A percentile compares a stretch with the other conserved stretches of the same genome.
These are phyloP conservation scores for Drosophila aldrichi DNA, from an alignment of 2,888 invertebrate genomes.

Conservation along the genomic window DNA sequence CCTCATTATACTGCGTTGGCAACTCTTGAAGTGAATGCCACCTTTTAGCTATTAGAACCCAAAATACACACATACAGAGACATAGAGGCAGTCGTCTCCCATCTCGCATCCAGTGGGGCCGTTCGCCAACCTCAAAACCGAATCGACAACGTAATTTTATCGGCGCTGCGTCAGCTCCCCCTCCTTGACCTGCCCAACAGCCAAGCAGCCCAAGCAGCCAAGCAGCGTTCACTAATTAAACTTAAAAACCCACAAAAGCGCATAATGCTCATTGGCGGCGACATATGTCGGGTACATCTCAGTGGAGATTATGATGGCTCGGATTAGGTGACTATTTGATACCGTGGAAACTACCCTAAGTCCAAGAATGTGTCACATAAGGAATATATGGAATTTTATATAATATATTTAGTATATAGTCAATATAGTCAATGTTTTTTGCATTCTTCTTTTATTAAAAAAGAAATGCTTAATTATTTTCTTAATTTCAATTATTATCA, in stretches of 20 bases:
- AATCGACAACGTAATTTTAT: conserved; percentile 52
- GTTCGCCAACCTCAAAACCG: conserved; percentile 57
- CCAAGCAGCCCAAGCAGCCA: background rate
- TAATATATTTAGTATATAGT: too few relatives aligned
- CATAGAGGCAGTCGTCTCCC: background rate
- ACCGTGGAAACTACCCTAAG: background rate
- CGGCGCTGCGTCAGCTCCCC: conserved; percentile 38
- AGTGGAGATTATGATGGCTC: conserved; percentile 19
- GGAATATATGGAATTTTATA: background rate
- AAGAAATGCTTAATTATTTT: too few relatives aligned
- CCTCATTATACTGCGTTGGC: conserved; percentile 10
- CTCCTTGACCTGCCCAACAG: conserved; percentile 15
- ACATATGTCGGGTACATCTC: conserved; percentile 25
- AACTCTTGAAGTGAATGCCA: conserved; percentile 23
- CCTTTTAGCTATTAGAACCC: conserved; percentile 10
- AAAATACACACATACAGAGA: background rate
- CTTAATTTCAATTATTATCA: too few relatives aligned
- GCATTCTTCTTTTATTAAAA: too few relatives aligned
- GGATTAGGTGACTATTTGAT: conserved; percentile 7
- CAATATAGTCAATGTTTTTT: too few relatives aligned
- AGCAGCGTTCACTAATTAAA: conserved; percentile 63
- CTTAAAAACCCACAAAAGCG: conserved; percentile 60
- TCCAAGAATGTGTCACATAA: background rate
- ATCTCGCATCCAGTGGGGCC: conserved; percentile 10
- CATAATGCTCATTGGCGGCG: conserved; percentile 45